Evolutionary conservation across 2,888 invertebrate species (phyloP).

Genomic region (Dorcus hopei): DNA sequence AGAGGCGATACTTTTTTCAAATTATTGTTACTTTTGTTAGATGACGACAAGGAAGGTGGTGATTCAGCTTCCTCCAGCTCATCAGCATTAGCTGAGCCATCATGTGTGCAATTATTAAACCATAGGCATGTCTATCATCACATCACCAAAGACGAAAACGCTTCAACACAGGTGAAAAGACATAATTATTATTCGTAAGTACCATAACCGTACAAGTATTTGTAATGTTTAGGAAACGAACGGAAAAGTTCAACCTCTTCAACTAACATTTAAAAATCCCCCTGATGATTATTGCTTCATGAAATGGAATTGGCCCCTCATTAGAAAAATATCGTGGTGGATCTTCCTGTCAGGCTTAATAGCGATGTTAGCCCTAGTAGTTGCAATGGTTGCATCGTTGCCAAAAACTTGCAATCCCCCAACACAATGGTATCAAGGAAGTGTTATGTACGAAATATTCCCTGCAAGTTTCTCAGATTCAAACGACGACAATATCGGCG

Average conservation of each 20-base stretch:
- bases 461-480: constrained; percentile 81
- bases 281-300: constrained; percentile 60
- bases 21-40: constrained; percentile 22
- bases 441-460: constrained; percentile 80
- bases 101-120: constrained; percentile 42
- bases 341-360: constrained; percentile 68
- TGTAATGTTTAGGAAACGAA: background rate
- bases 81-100: constrained; percentile 55
- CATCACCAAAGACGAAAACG: constrained; percentile 43
- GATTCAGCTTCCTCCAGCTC: constrained; percentile 66
- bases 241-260: background rate
- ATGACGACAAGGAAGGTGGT: constrained; percentile 38
- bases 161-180: constrained; percentile 35
- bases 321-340: constrained; percentile 71
- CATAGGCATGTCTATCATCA: constrained; percentile 41
- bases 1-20: too few relatives aligned
- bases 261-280: background rate
- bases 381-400: constrained; percentile 69
- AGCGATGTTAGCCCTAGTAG: constrained; percentile 69
- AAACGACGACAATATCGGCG: constrained; percentile 78
- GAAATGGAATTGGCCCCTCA: constrained; percentile 79
- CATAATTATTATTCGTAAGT: background rate
- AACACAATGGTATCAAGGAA: constrained; percentile 78
- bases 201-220: background rate
- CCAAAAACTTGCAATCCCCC: constrained; percentile 69